phyloP scores from a whole-genome alignment of 2,113 vertebrate genomes.

The Callospermophilus lateralis region DNA sequence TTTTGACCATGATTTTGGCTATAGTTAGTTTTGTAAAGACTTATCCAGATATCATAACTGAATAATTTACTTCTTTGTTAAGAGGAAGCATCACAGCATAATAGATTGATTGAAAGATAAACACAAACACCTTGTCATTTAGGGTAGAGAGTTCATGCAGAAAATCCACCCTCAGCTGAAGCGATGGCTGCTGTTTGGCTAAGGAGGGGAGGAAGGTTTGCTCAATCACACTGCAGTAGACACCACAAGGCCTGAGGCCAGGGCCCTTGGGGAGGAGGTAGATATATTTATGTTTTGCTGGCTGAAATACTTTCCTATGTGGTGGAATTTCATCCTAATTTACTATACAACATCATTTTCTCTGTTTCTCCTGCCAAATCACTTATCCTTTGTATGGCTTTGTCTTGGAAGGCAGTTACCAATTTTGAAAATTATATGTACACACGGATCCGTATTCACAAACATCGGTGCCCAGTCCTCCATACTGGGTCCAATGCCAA shows the following conservation, averaged over 20 bases:
- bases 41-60: not conserved
- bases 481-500: too few relatives aligned
- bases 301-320: not conserved
- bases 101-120: not conserved
- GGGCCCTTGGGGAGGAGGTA: not conserved
- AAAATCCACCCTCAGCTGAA: not conserved
- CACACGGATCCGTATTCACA: not conserved
- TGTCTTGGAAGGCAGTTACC: slow-evolving; percentile 30
- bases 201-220: not conserved
- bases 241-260: not conserved
- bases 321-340: slow-evolving; percentile 19
- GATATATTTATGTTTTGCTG: not conserved
- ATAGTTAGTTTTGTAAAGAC: slow-evolving; percentile 17
- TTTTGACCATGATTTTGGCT: not conserved
- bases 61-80: not conserved
- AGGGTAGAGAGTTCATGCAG: not conserved
- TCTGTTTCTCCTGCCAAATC: slow-evolving; percentile 45
- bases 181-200: not conserved
- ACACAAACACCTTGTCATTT: not conserved
- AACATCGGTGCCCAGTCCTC: not conserved
- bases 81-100: not conserved
- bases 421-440: not conserved
- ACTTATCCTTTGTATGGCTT: slow-evolving; percentile 22
- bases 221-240: too few relatives aligned
- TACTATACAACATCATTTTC: not conserved